Conservation (phyloP, 1,140 invertebrate genomes). For the Cyrtorhinus lividipennis region DNA sequence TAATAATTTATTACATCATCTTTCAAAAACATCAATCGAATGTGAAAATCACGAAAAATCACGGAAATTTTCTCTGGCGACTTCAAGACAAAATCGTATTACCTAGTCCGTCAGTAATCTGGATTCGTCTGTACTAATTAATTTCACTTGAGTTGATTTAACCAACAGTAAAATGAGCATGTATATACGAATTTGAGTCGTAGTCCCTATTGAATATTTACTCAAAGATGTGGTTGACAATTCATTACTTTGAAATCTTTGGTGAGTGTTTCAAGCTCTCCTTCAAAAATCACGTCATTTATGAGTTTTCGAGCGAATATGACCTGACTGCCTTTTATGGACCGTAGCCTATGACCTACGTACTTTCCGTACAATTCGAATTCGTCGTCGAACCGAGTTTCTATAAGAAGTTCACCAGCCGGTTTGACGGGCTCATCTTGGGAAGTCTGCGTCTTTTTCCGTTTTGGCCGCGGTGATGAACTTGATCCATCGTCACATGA, state of each 20-base stretch:
- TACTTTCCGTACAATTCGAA: constrained; percentile 23
- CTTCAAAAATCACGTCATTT: constrained; percentile 20
- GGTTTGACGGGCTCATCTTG: constrained; percentile 18
- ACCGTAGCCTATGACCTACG: constrained; percentile 22
- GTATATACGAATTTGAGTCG: no score
- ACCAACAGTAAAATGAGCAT: no score
- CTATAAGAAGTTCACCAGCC: constrained; percentile 18
- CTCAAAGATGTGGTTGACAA: constrained; percentile 5
- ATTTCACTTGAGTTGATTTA: no score
- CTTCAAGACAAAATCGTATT: no score
- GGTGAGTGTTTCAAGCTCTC: constrained; percentile 20
- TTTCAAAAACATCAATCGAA: no score
- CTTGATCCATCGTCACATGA: constrained; percentile 12
- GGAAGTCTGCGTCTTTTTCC: constrained; percentile 2
- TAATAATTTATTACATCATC: no score
- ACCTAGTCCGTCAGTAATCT: no score
- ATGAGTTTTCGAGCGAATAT: constrained; percentile 21
- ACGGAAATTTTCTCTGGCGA: no score
- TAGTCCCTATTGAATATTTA: no score
- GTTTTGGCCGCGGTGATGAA: constrained; percentile 10
- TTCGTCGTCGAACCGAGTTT: constrained; percentile 20
- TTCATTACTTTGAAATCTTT: constrained; percentile 22
- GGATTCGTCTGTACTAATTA: no score
- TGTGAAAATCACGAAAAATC: no score
- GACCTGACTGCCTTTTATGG: constrained; percentile 19